These are phyloP conservation scores for Allolobophora icterica DNA, from an alignment of 2,888 invertebrate species.

Conservation along the genomic window DNA sequence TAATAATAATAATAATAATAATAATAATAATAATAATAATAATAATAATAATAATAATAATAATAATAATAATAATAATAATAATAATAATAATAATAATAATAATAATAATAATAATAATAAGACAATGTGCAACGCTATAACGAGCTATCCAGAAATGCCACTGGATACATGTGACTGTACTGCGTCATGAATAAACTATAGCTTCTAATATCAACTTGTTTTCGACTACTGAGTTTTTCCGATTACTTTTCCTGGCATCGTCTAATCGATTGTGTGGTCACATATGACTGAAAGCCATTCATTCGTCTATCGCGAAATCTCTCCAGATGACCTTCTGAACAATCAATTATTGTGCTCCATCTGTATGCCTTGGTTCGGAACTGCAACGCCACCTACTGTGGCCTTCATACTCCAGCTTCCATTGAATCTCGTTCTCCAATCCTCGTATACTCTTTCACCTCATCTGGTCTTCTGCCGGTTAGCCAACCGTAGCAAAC, in stretches of 20 bases:
- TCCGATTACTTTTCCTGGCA: background rate
- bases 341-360: constrained; percentile 94
- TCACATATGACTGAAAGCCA: background rate
- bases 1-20: no score
- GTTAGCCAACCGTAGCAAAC: no score
- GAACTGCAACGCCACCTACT: background rate
- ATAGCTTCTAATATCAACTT: background rate
- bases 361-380: background rate
- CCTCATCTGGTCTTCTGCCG: constrained; percentile 25
- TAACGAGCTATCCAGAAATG: no score
- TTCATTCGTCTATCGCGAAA: constrained; percentile 53
- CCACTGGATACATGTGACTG: no score
- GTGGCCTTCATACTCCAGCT: background rate
- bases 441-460: no score
- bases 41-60: no score
- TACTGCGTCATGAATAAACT: background rate
- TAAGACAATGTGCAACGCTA: no score
- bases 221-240: background rate
- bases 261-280: background rate
- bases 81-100: no score
- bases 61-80: no score
- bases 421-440: no score
- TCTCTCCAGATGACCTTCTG: constrained; percentile 97
- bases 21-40: no score
- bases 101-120: no score